A percentile compares a stretch with the other conserved stretches of the same genome.
These are phyloP conservation scores for Diadegma fenestrale DNA, from an alignment of 2,888 invertebrate species.

Conservation along the genomic window DNA sequence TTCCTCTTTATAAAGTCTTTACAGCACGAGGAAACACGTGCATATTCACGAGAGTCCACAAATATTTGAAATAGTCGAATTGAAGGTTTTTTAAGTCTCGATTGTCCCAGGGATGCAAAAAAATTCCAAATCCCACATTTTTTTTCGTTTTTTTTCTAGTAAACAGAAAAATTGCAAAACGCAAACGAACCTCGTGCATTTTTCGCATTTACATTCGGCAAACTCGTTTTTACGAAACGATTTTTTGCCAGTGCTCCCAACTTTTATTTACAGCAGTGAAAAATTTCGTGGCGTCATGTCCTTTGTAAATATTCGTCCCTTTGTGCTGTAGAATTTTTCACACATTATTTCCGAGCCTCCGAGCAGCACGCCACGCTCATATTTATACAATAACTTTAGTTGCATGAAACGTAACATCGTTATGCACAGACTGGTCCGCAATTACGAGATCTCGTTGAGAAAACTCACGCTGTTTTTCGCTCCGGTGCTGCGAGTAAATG, in stretches of 20 bases:
- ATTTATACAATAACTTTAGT: not conserved
- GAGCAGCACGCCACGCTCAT: not conserved
- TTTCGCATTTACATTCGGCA: not conserved
- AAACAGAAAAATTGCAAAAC: not conserved
- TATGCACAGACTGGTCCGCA: not conserved
- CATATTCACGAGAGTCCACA: not conserved
- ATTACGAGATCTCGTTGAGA: not conserved
- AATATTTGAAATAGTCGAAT: not conserved
- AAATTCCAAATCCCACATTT: not conserved
- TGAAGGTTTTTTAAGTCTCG: not conserved
- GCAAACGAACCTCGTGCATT: not conserved
- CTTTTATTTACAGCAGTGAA: not conserved
- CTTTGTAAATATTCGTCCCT: constrained; percentile 2
- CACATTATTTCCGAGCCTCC: not conserved
- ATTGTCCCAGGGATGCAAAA: not conserved
- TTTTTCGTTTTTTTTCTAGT: too few species aligned
- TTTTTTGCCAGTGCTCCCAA: not conserved
- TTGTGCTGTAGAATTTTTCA: not conserved
- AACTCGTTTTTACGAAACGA: not conserved
- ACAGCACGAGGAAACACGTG: not conserved
- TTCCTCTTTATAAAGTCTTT: not conserved
- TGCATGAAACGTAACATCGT: constrained; percentile 1
- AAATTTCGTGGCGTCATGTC: not conserved
- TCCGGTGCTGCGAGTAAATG: not conserved
- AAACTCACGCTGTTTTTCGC: constrained; percentile 1